These are phyloP conservation scores for Porites lutea DNA, from an alignment of 64 coral and sea anemone species.

Conservation along the genomic window DNA sequence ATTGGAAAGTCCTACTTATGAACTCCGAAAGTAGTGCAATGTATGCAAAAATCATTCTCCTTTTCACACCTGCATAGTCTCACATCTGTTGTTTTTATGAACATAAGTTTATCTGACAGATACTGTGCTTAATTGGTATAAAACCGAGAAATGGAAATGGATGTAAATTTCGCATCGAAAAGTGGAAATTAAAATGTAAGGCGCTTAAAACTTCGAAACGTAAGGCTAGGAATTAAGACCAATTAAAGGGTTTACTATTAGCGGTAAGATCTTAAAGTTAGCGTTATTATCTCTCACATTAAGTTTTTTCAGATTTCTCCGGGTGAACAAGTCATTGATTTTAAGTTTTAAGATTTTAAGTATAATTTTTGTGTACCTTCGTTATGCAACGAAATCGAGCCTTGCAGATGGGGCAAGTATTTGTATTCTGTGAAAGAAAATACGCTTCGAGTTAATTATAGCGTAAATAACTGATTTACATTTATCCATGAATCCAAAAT, in stretches of 20 bases:
- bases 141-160: neutral
- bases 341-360: neutral
- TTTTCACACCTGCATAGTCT: slow-evolving; percentile 9
- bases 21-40: neutral
- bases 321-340: slow-evolving; percentile 10
- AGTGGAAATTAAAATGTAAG: too few relatives aligned
- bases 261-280: neutral
- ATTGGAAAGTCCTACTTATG: neutral
- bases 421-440: slow-evolving; percentile 90
- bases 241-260: neutral
- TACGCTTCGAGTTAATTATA: slow-evolving; percentile 12
- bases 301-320: too few relatives aligned
- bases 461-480: slow-evolving; percentile 30
- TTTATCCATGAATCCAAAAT: slow-evolving; percentile 9
- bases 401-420: slow-evolving; percentile 98
- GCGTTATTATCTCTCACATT: neutral
- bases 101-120: slow-evolving; percentile 15
- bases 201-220: neutral
- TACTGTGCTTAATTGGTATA: neutral
- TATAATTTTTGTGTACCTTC: slow-evolving; percentile 78
- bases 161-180: neutral
- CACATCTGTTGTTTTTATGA: slow-evolving; percentile 26
- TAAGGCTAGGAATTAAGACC: neutral
- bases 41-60: neutral
- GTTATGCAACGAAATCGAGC: slow-evolving; percentile 94